Conservation (phyloP, 2,113 vertebrate species). For the Narcine bancroftii region DNA sequence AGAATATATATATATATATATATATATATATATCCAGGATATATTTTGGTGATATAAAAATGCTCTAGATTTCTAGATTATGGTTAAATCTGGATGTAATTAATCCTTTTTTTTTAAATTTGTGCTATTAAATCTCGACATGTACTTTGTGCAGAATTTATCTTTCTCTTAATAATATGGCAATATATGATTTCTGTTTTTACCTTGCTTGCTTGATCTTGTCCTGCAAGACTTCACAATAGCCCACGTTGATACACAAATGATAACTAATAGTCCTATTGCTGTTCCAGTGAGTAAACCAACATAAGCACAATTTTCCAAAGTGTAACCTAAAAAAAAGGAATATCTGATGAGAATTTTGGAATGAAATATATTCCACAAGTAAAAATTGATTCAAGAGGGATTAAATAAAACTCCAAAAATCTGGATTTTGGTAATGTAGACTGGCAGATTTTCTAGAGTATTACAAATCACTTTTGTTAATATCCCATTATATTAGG, state of each 20-base stretch:
- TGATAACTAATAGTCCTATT: neutral
- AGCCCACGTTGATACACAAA: neutral
- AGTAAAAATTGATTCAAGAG: neutral
- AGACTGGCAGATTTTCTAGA: no score
- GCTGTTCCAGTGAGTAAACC: neutral
- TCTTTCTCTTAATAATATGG: neutral
- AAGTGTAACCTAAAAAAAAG: neutral
- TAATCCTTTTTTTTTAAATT: neutral
- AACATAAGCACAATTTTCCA: neutral
- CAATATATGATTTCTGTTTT: neutral
- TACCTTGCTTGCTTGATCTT: slow-evolving; percentile 19
- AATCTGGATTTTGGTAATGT: no score
- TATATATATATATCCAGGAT: no score
- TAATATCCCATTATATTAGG: no score
- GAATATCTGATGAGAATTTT: neutral
- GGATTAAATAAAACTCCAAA: no score
- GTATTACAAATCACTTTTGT: no score
- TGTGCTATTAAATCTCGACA: neutral
- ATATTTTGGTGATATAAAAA: neutral
- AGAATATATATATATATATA: no score
- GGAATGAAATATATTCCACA: neutral
- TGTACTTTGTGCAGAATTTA: neutral
- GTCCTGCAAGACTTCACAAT: neutral
- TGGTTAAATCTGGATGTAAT: neutral
- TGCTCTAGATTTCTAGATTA: neutral